These are phyloP conservation scores for Hycleus cichorii DNA, from an alignment of 1,140 invertebrate genomes.

Conservation along the genomic window DNA sequence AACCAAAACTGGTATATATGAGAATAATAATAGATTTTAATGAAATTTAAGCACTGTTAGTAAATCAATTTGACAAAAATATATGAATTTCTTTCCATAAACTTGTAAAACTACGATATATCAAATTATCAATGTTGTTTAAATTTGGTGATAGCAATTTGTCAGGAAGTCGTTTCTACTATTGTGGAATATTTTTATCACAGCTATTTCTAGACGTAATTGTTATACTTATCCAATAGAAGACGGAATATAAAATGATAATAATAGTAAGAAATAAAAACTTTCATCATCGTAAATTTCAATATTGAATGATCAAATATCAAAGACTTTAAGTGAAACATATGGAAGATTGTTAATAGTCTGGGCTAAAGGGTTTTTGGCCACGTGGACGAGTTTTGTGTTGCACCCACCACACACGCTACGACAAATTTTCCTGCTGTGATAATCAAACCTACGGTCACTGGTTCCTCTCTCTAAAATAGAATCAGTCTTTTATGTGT, in stretches of 20 bases:
- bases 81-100: too few species aligned
- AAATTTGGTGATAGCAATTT: constrained; percentile 24
- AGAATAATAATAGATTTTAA: too few species aligned
- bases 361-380: constrained; percentile 6
- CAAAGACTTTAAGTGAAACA: constrained; percentile 27
- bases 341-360: constrained; percentile 17
- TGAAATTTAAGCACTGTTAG: too few species aligned
- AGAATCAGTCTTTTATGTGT: too few species aligned
- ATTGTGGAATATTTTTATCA: constrained; percentile 24
- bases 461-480: background rate
- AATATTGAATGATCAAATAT: constrained; percentile 19
- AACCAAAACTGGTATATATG: too few species aligned
- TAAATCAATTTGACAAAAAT: too few species aligned
- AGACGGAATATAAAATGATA: background rate
- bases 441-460: background rate
- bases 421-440: constrained; percentile 7
- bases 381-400: constrained; percentile 7
- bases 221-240: constrained; percentile 19
- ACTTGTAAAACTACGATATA: too few species aligned
- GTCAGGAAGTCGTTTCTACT: background rate
- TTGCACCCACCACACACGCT: background rate
- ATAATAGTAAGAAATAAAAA: too few species aligned
- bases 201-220: constrained; percentile 27
- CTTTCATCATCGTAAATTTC: too few species aligned
- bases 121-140: constrained; percentile 18